Conservation (phyloP, 2,888 invertebrate species). For the Aplocera efformata region DNA sequence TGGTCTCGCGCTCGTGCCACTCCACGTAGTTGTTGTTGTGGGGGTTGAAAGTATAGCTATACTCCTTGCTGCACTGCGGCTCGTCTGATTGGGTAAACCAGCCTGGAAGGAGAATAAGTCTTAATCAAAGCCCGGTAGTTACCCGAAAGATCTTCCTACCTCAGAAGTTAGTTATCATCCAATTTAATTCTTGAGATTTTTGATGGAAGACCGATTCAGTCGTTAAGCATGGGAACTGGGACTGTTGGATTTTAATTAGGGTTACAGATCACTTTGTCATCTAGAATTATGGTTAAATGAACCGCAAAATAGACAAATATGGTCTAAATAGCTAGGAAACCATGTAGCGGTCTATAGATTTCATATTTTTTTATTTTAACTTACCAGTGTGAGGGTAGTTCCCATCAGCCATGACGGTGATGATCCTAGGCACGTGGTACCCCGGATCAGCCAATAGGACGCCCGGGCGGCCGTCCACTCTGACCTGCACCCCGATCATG, state of each 20-base stretch:
- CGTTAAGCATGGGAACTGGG: too few relatives aligned
- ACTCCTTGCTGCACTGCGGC: conserved; percentile 87
- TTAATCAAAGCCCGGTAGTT: too few relatives aligned
- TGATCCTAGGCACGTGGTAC: conserved; percentile 92
- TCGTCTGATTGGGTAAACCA: conserved; percentile 93
- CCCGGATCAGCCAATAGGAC: conserved; percentile 93
- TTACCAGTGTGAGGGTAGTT: conserved; percentile 91
- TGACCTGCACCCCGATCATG: conserved; percentile 87
- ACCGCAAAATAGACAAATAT: too few relatives aligned
- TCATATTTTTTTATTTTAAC: neutral
- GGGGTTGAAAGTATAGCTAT: conserved; percentile 87
- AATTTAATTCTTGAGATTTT: too few relatives aligned
- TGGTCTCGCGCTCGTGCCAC: conserved; percentile 90
- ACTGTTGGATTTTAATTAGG: too few relatives aligned
- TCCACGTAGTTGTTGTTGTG: conserved; percentile 87
- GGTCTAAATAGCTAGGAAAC: too few relatives aligned
- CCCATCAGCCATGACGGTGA: conserved; percentile 92
- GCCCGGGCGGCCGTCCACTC: conserved; percentile 87
- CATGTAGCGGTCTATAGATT: too few relatives aligned
- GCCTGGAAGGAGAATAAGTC: conserved; percentile 60
- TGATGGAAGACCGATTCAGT: too few relatives aligned
- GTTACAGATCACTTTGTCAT: too few relatives aligned
- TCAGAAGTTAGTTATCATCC: too few relatives aligned
- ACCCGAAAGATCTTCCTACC: too few relatives aligned
- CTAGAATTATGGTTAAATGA: too few relatives aligned